Evolutionary conservation across 2,113 vertebrate species (phyloP).

Genomic region (Rhinoderma darwinii): DNA sequence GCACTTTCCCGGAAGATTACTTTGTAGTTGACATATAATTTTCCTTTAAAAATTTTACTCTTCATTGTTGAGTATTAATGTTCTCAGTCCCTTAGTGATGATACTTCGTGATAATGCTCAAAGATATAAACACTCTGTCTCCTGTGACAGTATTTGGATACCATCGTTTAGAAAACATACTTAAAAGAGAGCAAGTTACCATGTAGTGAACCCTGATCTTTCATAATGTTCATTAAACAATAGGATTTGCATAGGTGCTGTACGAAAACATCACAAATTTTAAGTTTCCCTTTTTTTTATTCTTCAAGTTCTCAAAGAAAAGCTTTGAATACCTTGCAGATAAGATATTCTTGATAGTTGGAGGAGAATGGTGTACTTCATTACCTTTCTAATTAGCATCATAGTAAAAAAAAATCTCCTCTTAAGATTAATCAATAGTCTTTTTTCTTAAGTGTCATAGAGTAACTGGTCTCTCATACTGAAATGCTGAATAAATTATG

Average conservation of each 20-base stretch:
- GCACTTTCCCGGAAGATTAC: not conserved
- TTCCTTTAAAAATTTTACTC: not conserved
- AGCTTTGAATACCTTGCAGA: conserved; percentile 55
- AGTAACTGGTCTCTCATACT: conserved; percentile 60
- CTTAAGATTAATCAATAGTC: conserved; percentile 63
- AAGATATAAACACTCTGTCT: conserved; percentile 60
- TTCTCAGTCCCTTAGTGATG: not conserved
- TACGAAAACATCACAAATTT: conserved; percentile 60
- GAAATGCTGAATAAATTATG: conserved; percentile 60
- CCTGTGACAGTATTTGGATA: conserved; percentile 60
- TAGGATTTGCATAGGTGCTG: conserved; percentile 54
- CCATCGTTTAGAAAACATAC: conserved; percentile 60
- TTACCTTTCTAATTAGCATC: conserved; percentile 63
- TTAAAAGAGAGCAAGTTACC: conserved; percentile 55
- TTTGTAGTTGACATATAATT: not conserved
- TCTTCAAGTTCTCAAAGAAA: conserved; percentile 56
- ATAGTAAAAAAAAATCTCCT: conserved; percentile 53
- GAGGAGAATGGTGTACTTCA: conserved; percentile 58
- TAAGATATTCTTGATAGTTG: conserved; percentile 56
- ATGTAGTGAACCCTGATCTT: conserved; percentile 59
- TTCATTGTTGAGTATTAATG: not conserved
- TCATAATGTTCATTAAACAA: conserved; percentile 64
- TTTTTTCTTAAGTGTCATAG: conserved; percentile 58
- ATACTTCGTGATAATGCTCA: conserved; percentile 42
- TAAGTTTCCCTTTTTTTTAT: not conserved